Evolutionary conservation across 2,113 vertebrate species (phyloP).

Genomic region (Caretta caretta): DNA sequence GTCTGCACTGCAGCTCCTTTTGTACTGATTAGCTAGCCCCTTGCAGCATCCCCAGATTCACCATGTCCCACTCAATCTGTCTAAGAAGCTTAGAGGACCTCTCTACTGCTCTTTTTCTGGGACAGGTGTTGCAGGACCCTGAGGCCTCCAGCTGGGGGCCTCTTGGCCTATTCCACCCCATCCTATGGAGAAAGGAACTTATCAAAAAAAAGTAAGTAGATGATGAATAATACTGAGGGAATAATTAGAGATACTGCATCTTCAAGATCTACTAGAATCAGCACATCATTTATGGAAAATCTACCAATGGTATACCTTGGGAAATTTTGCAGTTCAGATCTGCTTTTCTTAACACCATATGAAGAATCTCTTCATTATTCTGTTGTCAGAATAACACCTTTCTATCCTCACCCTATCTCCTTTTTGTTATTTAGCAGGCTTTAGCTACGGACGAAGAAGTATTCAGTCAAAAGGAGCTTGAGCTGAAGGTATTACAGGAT

Average conservation of each 20-base stretch:
- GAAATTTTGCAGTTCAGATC: background rate
- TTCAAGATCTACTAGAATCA: background rate
- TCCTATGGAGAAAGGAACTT: background rate
- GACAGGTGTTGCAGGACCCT: too few relatives aligned
- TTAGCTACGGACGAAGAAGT: conserved; percentile 78
- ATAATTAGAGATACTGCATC: background rate
- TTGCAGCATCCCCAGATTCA: too few relatives aligned
- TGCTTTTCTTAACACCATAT: background rate
- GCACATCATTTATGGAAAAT: background rate
- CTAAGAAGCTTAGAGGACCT: too few relatives aligned
- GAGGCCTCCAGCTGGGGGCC: too few relatives aligned
- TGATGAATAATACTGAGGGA: background rate
- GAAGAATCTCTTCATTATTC: background rate
- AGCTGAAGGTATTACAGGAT: conserved; percentile 78
- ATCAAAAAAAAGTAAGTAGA: background rate
- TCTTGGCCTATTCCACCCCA: too few relatives aligned
- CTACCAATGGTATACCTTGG: background rate
- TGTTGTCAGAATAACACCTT: background rate
- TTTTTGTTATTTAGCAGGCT: conserved; percentile 77
- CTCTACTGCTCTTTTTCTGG: too few relatives aligned
- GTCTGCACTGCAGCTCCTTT: too few relatives aligned
- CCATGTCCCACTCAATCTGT: too few relatives aligned
- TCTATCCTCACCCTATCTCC: background rate
- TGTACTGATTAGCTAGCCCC: too few relatives aligned
- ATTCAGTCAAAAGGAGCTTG: conserved; percentile 81